Evolutionary conservation across 2,797 vertebrate genomes (phyloP).

Genomic region (Crax fasciolata): DNA sequence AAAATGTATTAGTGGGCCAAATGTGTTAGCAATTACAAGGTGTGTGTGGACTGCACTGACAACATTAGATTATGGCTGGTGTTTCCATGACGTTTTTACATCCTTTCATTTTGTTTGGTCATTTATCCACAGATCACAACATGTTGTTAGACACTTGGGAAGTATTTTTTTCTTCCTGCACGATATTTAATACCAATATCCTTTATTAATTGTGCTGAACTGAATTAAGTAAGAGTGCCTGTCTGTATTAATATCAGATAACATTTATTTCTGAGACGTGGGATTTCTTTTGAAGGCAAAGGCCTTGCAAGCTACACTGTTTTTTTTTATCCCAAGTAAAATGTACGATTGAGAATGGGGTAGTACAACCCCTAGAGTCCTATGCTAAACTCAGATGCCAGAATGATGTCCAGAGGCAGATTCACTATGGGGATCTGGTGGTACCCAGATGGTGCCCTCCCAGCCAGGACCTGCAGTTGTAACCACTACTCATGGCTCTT

Average conservation of each 20-base stretch:
- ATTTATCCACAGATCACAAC: constrained; percentile 63
- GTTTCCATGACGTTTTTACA: constrained; percentile 76
- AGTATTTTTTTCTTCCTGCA: constrained; percentile 30
- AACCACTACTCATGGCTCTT: fast-evolving
- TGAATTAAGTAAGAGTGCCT: not conserved
- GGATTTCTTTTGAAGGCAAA: not conserved
- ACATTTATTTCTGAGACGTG: not conserved
- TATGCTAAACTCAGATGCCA: not conserved
- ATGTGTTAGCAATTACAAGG: constrained; percentile 80
- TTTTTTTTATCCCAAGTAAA: not conserved
- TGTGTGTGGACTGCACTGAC: constrained; percentile 74
- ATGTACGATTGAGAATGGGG: not conserved
- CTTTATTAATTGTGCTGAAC: constrained; percentile 38
- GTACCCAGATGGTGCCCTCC: too few species aligned
- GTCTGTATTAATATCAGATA: not conserved
- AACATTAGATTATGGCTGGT: constrained; percentile 64
- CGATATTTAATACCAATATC: constrained; percentile 29
- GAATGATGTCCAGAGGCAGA: not conserved
- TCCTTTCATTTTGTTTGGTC: constrained; percentile 77
- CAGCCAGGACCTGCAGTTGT: not conserved
- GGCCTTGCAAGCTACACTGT: not conserved
- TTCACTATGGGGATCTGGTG: not conserved
- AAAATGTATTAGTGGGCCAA: constrained; percentile 8
- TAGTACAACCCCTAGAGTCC: not conserved
- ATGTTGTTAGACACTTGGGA: constrained; percentile 38